Conservation (phyloP, 2,797 vertebrate species). For the Dromococcyx pavoninus region DNA sequence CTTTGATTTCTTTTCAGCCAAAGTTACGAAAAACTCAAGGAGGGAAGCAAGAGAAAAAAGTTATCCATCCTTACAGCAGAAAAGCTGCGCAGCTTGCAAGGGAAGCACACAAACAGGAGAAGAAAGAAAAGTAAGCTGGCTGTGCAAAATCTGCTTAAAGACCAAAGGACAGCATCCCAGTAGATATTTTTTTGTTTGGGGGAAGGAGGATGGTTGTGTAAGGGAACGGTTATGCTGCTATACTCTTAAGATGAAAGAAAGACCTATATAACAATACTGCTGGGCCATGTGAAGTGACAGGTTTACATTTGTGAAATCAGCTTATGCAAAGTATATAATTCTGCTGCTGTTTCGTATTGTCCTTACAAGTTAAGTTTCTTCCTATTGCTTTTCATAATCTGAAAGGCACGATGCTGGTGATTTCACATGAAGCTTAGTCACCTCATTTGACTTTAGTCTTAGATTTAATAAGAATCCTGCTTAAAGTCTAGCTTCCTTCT, state of each 20-base stretch:
- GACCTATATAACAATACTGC: not conserved
- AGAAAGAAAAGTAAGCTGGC: constrained; percentile 86
- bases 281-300: not conserved
- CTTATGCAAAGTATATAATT: not conserved
- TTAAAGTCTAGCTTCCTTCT: not conserved
- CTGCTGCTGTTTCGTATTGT: not conserved
- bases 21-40: constrained; percentile 83
- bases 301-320: not conserved
- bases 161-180: not conserved
- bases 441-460: not conserved
- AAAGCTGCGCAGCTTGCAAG: constrained; percentile 90
- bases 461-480: not conserved
- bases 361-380: not conserved
- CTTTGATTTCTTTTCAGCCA: constrained; percentile 80
- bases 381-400: not conserved
- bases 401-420: not conserved
- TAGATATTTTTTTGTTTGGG: not conserved
- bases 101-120: constrained; percentile 84
- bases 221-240: not conserved
- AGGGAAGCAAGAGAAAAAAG: constrained; percentile 82
- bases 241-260: not conserved
- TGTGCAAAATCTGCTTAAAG: not conserved
- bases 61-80: constrained; percentile 91
- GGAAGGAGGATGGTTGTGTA: not conserved
- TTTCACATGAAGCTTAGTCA: not conserved